Base-by-base conservation (phyloP, 2,888 invertebrate species). In the Scaptomyza caliginosa region DNA sequence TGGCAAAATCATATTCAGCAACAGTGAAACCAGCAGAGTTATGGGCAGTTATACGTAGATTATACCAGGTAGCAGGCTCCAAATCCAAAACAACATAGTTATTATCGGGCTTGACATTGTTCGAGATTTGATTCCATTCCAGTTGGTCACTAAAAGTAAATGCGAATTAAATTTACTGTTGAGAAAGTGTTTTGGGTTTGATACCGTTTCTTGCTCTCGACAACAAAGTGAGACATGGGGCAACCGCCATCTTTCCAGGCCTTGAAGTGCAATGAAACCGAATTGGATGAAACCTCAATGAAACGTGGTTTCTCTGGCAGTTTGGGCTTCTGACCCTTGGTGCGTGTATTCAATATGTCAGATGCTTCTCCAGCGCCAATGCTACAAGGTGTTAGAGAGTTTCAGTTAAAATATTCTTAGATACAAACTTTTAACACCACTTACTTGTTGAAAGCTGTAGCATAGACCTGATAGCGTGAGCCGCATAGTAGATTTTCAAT, bases 191-290 rank as follows among this genome's bases (percentile, higher is more conserved):
- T 32, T 17, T 10, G n/a, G 46, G 26, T 0, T 40, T 32, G 67
- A 92, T 92, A 97, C 97, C 96, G 96, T 91, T 96, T 96, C 92
- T 97, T 97, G 90, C 98, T 96, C 92, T 98, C 97, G 48, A 98
- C 96, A 69, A 98, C 97, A 91, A 98, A 98, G 90, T 97, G 97
- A 71, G 96, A 94, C 96, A 99, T 98, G 16, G 97, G 96, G 90
- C 98, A 99, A 64, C 98, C 98, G 55, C 98, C 97, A 90, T 97
- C 97, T 63, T 96, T 95, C 98, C 98, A 99, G 68, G 98, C 96
- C 87, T 95, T 96, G 78, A 99, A 94, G 89, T 98, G 97, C 71
- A 99, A 93, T 2, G 96, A 96, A 49, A 98, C 96, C 77, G 97
- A 97, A 71, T 97, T 97, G n/a, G 97, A 96, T 23, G 97, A 97